Conservation (phyloP, 2,888 invertebrate species). For the Drosophila nr. fundita region DNA sequence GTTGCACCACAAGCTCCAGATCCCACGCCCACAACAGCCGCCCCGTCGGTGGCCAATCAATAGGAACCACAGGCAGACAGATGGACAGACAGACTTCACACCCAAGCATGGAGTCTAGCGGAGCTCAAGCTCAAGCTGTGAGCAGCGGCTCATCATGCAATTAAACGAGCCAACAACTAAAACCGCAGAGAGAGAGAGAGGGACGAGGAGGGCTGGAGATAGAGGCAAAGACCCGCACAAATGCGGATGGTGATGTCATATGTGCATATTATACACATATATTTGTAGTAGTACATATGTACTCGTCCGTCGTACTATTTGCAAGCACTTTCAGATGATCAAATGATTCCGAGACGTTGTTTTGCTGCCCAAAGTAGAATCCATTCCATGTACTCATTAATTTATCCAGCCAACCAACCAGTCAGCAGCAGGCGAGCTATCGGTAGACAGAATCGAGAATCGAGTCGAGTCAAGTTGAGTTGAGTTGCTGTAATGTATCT, state of each 20-base stretch:
- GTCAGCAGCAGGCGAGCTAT: constrained; percentile 43
- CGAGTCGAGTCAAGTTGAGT: constrained; percentile 18
- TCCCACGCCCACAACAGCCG: constrained; percentile 54
- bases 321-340: constrained; percentile 73
- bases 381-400: constrained; percentile 77
- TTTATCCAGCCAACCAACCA: constrained; percentile 62
- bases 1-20: constrained; percentile 36
- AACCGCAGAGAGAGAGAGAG: not conserved
- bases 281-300: constrained; percentile 22
- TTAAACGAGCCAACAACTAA: constrained; percentile 52
- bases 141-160: constrained; percentile 65
- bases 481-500: constrained; percentile 49
- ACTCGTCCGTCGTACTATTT: constrained; percentile 46
- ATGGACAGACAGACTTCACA: constrained; percentile 20
- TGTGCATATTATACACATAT: constrained; percentile 30
- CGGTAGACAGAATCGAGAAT: constrained; percentile 33
- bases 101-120: constrained; percentile 19
- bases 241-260: constrained; percentile 72
- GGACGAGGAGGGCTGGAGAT: not conserved
- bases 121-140: constrained; percentile 63
- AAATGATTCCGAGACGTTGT: constrained; percentile 54
- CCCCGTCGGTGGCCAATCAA: constrained; percentile 40
- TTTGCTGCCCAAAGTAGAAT: constrained; percentile 66
- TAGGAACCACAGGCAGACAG: constrained; percentile 24
- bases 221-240: constrained; percentile 61